Evolutionary conservation across 2,888 invertebrate genomes (phyloP), one percentile per base, ranked within the genome.

Genomic region (Nycteola revayana): DNA sequence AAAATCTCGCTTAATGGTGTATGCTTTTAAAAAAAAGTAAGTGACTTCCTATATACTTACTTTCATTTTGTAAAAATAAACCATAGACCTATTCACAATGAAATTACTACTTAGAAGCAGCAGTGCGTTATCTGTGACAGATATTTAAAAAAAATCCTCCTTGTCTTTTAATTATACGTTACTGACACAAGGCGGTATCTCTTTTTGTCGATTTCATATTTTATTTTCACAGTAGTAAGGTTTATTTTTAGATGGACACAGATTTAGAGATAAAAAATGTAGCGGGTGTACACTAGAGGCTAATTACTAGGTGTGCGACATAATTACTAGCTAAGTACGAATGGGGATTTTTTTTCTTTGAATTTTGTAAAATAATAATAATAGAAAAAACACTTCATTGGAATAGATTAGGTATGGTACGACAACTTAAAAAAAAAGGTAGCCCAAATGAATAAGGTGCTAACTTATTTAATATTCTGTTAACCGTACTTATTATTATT

Each of bases 291-390:
- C 66, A 63, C 62, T 58, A 43, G 39, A 43, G 42, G 45, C 52
- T 79, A 80, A 79, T 80, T 74, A 68, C 60, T 61, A 59, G 59
- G 58, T 70, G 53, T 66, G 66, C 70, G 79, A 79, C 77, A 76
- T 78, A 77, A 79, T 79, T 78, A 67, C 72, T 56, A 56, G 49
- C 47, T 28, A 40, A 39, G 53, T 49, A 59, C 38, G 47, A 55
- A 50, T 47, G 44, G 47, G 41, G 54, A 54, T 55, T 54, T 59
- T 63, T 60, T 64, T 47, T 42, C 54, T 63, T 53, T 48, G 51
- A 56, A 50, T 59, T 63, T 60, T 60, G 34, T 40, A 35, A 44
- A 51, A 51, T n/a, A n/a, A n/a, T n/a, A n/a, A n/a, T n/a, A n/a
- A n/a, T n/a, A n/a, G n/a, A n/a, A n/a, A n/a, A n/a, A n/a, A n/a